Percentiles rank a stretch among this genome's conserved stretches.
phyloP scores from a whole-genome alignment of 2,113 vertebrate species.

The Gnathonemus echidnorhynchus region DNA sequence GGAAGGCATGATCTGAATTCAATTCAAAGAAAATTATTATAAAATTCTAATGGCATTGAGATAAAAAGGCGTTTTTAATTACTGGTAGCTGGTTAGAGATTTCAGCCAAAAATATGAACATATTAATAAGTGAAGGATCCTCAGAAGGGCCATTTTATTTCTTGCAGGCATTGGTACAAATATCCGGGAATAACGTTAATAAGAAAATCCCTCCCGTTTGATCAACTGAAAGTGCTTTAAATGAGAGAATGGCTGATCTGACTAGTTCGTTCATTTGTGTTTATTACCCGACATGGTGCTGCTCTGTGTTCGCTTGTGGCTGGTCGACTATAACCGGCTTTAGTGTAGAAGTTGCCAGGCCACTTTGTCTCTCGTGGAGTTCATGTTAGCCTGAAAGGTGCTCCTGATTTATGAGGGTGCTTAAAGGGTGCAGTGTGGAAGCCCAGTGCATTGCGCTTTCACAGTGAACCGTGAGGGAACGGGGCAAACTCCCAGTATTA shows the following conservation, averaged over 20 bases:
- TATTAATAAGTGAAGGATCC: neutral
- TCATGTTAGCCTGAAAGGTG: neutral
- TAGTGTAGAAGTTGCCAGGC: neutral
- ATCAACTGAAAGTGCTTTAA: neutral
- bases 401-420: neutral
- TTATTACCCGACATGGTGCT: neutral
- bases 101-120: neutral
- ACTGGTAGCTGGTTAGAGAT: neutral
- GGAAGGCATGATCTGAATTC: neutral
- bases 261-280: neutral
- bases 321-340: neutral
- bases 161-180: neutral
- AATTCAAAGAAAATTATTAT: neutral
- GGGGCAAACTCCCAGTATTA: neutral
- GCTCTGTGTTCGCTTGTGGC: neutral
- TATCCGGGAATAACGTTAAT: neutral
- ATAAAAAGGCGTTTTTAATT: slow-evolving; percentile 3
- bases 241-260: neutral
- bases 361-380: neutral
- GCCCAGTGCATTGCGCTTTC: neutral
- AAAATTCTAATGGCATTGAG: neutral
- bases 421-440: neutral
- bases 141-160: neutral
- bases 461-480: neutral
- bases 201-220: neutral